Percentiles rank a stretch among this genome's conserved stretches.
Evolutionary conservation across 2,888 invertebrate genomes (phyloP).

Genomic region (Drosophila multiciliata): DNA sequence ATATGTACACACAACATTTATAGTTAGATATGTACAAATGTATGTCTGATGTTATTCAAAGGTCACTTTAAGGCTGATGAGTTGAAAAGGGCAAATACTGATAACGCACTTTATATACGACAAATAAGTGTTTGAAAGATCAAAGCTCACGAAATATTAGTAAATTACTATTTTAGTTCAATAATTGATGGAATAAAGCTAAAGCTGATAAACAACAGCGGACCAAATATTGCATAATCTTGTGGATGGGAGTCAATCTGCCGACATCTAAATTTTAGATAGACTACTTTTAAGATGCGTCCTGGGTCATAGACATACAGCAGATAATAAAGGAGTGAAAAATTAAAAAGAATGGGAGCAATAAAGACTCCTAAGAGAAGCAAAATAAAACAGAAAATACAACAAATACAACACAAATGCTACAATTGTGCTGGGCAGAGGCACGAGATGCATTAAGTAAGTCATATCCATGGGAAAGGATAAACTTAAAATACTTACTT

Average conservation of each 20-base stretch:
- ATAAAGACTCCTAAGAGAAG: background rate
- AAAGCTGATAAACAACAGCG: background rate
- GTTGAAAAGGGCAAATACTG: slow-evolving; percentile 12
- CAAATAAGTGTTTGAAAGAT: background rate
- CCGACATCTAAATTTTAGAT: background rate
- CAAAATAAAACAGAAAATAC: background rate
- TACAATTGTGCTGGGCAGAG: background rate
- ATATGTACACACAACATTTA: slow-evolving; percentile 7
- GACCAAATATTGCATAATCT: background rate
- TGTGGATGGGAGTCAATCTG: background rate
- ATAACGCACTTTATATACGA: background rate
- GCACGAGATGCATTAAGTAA: background rate
- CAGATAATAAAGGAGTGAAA: background rate
- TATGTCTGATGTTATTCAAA: slow-evolving; percentile 3
- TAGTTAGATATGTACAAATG: background rate
- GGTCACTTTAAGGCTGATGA: slow-evolving; percentile 9
- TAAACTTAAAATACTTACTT: background rate
- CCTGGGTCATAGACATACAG: background rate
- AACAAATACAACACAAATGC: background rate
- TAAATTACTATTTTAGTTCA: slow-evolving; percentile 1
- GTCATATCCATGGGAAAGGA: background rate
- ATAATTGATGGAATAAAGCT: background rate
- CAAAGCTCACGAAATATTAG: slow-evolving; percentile 21
- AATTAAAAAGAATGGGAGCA: background rate
- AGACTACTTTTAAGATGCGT: background rate